Percentiles rank a stretch among this genome's conserved stretches.
Evolutionary conservation across 2,797 vertebrate species (phyloP).

Genomic region (Adrianichthys oophorus): DNA sequence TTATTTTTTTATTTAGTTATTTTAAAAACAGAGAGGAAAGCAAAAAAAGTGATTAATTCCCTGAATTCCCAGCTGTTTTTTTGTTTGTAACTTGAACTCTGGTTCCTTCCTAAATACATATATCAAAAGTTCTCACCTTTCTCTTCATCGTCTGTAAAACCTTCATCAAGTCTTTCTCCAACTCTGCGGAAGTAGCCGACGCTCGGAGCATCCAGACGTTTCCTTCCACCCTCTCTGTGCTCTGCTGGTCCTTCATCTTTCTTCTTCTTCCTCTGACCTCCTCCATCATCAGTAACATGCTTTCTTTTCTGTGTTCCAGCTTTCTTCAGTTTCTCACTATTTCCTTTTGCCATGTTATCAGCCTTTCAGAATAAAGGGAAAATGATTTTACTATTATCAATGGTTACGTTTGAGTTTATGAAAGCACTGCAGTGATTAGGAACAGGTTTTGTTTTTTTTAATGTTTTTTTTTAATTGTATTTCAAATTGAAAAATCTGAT

Average conservation of each 20-base stretch:
- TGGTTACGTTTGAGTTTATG: too few species aligned
- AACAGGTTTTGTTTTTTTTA: too few species aligned
- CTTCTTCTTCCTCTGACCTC: conserved; percentile 33
- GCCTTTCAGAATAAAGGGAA: neutral
- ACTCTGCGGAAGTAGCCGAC: conserved; percentile 81
- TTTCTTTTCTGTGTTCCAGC: conserved; percentile 42
- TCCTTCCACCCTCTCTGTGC: conserved; percentile 34
- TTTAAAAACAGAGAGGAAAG: neutral
- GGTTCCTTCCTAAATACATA: neutral
- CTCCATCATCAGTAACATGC: conserved; percentile 6
- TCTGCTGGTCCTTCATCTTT: conserved; percentile 8
- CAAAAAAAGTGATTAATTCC: neutral
- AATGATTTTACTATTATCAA: too few species aligned
- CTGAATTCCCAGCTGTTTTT: neutral
- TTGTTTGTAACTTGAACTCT: neutral
- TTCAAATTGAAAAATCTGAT: too few species aligned
- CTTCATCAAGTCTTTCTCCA: conserved; percentile 70
- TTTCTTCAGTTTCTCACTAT: conserved; percentile 36
- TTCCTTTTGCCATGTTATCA: conserved; percentile 53
- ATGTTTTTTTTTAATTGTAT: too few species aligned
- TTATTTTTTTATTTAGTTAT: too few species aligned
- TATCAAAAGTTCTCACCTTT: conserved; percentile 60
- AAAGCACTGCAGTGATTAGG: too few species aligned
- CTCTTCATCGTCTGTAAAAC: conserved; percentile 75
- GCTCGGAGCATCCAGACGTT: conserved; percentile 70